Percentiles rank a stretch among this genome's conserved stretches.
Evolutionary conservation across 2,113 vertebrate genomes (phyloP).

Genomic region (Megaptera novaeangliae): DNA sequence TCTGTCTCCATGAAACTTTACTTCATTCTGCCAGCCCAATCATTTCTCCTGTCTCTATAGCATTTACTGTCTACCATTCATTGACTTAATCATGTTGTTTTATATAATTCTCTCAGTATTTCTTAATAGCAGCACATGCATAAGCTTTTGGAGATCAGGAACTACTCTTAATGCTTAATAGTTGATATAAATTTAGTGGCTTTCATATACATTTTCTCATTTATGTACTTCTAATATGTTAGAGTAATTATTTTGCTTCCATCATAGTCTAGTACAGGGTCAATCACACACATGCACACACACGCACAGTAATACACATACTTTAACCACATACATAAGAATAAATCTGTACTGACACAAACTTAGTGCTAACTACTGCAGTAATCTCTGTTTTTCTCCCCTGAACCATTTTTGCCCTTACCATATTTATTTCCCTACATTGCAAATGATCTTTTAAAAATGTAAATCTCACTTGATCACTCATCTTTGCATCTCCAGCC

Average conservation of each 20-base stretch:
- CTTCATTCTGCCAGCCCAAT: background rate
- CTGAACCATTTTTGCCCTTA: background rate
- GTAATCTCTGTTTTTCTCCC: background rate
- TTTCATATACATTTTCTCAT: background rate
- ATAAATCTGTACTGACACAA: background rate
- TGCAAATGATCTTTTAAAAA: background rate
- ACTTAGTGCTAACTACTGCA: background rate
- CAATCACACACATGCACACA: background rate
- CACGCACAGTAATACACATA: background rate
- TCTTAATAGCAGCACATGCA: background rate
- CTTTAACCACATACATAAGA: background rate
- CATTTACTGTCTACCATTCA: background rate
- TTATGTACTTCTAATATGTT: background rate
- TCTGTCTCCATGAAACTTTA: background rate
- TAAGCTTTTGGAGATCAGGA: background rate
- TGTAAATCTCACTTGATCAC: background rate
- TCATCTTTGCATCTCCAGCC: background rate
- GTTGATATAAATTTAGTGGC: background rate
- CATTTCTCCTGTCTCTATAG: background rate
- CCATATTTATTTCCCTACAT: background rate
- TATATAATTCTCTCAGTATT: background rate
- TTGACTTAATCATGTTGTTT: background rate
- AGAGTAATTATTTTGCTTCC: background rate
- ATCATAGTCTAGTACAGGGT: background rate
- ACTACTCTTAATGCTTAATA: background rate